phyloP scores from a whole-genome alignment of 2,113 vertebrate species.

The Phalacrocorax aristotelis region DNA sequence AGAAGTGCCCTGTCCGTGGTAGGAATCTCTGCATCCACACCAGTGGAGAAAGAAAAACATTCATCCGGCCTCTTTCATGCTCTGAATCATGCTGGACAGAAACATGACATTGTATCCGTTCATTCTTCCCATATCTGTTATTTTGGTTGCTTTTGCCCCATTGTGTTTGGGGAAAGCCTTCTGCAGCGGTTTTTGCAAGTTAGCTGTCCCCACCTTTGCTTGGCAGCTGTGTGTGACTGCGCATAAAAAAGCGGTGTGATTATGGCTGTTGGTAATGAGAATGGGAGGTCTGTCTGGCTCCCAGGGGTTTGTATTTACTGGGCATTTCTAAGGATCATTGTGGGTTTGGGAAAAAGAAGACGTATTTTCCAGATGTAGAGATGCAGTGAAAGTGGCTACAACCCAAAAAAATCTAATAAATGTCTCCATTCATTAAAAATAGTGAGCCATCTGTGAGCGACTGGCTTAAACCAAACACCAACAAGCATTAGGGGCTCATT shows the following conservation, averaged over 20 bases:
- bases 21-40: background rate
- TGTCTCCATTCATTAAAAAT: background rate
- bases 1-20: background rate
- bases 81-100: background rate
- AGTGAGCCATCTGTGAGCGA: background rate
- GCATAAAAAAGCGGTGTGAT: background rate
- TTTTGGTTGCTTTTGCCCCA: background rate
- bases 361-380: background rate
- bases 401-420: background rate
- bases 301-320: background rate
- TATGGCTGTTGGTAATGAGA: background rate
- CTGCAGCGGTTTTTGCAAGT: background rate
- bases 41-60: background rate
- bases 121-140: background rate
- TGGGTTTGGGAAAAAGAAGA: background rate
- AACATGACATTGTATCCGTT: background rate
- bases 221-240: background rate
- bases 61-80: background rate
- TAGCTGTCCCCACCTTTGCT: background rate
- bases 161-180: background rate
- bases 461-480: constrained; percentile 13
- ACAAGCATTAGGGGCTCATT: background rate
- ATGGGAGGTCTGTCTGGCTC: background rate
- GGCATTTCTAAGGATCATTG: background rate
- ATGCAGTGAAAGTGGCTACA: background rate